Evolutionary conservation across 1,140 invertebrate species (phyloP).

Genomic region (Plectrocnemia conspersa): DNA sequence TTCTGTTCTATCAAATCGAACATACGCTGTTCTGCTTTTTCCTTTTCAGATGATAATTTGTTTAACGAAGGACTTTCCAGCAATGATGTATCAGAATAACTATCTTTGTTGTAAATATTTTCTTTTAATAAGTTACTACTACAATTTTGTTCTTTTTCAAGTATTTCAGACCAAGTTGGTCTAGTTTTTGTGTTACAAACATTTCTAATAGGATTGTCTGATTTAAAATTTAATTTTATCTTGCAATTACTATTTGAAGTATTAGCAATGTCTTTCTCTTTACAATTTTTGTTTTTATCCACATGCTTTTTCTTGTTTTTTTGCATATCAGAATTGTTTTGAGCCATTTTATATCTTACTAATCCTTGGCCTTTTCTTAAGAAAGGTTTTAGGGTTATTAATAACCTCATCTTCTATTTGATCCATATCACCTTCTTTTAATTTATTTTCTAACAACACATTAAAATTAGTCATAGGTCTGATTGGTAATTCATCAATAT

Average conservation of each 20-base stretch:
- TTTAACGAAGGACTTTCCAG: conserved; percentile 15
- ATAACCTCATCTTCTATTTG: not conserved
- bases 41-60: conserved; percentile 40
- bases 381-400: not conserved
- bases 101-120: conserved; percentile 43
- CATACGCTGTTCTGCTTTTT: conserved; percentile 58
- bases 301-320: conserved; percentile 17
- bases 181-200: conserved; percentile 5
- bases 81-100: conserved; percentile 37
- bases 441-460: conserved; percentile 23
- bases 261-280: conserved; percentile 13
- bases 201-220: not conserved
- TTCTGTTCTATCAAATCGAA: conserved; percentile 70
- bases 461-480: conserved; percentile 14
- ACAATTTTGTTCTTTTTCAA: conserved; percentile 44
- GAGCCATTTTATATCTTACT: conserved; percentile 39
- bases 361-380: conserved; percentile 50
- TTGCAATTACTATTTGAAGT: not conserved
- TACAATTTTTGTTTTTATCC: conserved; percentile 16
- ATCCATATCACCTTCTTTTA: conserved; percentile 19
- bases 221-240: conserved; percentile 7
- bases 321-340: conserved; percentile 30
- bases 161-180: not conserved
- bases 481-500: conserved; percentile 21
- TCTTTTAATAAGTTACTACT: conserved; percentile 45